Evolutionary conservation across 1,140 invertebrate species (phyloP).

Genomic region (Drosophila simulans): DNA sequence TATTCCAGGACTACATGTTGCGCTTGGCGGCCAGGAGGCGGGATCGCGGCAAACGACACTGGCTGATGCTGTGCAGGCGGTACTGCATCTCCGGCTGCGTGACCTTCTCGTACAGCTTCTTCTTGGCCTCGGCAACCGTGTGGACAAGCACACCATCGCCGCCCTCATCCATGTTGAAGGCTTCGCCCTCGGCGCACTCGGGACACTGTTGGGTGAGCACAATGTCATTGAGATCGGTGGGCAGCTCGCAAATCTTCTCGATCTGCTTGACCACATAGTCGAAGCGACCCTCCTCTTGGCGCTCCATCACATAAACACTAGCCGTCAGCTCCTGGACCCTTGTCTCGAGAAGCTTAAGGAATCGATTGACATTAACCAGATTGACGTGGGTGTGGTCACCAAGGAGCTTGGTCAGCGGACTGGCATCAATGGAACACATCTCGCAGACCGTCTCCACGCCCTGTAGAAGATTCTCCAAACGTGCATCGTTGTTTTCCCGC

Average conservation of each 20-base stretch:
- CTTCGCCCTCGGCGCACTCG: slow-evolving; percentile 78
- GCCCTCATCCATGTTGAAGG: slow-evolving; percentile 75
- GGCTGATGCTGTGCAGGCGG: slow-evolving; percentile 73
- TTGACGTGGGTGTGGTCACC: slow-evolving; percentile 69
- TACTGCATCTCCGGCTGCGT: slow-evolving; percentile 80
- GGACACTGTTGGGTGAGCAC: slow-evolving; percentile 77
- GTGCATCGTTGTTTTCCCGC: slow-evolving; percentile 49
- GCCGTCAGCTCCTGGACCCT: slow-evolving; percentile 65
- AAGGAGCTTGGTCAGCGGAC: slow-evolving; percentile 42
- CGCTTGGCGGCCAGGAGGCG: slow-evolving; percentile 67
- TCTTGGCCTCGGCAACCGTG: slow-evolving; percentile 60
- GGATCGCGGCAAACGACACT: slow-evolving; percentile 71
- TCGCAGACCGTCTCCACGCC: slow-evolving; percentile 69
- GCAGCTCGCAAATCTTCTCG: slow-evolving; percentile 66
- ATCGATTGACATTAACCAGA: slow-evolving; percentile 61
- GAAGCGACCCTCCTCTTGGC: slow-evolving; percentile 46
- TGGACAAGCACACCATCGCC: slow-evolving; percentile 67
- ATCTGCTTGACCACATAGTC: slow-evolving; percentile 72
- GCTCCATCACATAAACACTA: slow-evolving; percentile 65
- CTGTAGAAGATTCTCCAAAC: slow-evolving; percentile 66
- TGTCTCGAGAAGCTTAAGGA: slow-evolving; percentile 59
- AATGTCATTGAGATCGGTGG: slow-evolving; percentile 72
- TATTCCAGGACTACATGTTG: slow-evolving; percentile 38
- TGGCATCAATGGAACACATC: slow-evolving; percentile 59
- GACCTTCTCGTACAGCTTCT: slow-evolving; percentile 76